Conservation (phyloP, 2,113 vertebrate genomes). For the Atherinomorus stipes region DNA sequence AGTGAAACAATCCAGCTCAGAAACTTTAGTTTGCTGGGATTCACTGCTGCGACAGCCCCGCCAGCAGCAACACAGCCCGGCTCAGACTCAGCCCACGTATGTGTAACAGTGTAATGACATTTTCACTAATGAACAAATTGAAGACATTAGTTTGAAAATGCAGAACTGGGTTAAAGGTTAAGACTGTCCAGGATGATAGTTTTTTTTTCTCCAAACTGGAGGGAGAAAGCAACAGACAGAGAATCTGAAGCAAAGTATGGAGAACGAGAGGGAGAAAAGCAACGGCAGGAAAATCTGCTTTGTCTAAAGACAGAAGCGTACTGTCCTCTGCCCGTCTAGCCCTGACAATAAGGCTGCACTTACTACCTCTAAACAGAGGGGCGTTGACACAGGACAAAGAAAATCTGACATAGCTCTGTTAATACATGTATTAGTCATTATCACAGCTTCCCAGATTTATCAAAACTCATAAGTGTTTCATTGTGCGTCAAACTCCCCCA, state of each 20-base stretch:
- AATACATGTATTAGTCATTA: constrained; percentile 12
- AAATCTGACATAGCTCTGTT: constrained; percentile 32
- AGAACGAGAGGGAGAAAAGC: constrained; percentile 4
- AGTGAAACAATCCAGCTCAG: constrained; percentile 8
- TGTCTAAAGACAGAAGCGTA: constrained; percentile 56
- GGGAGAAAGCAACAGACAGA: background rate
- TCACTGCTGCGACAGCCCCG: background rate
- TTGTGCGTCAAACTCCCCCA: background rate
- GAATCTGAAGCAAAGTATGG: constrained; percentile 39
- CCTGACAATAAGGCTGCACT: constrained; percentile 61
- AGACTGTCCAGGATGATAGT: constrained; percentile 20
- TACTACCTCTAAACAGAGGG: constrained; percentile 23
- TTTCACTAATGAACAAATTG: constrained; percentile 73
- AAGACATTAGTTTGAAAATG: constrained; percentile 70
- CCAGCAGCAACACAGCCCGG: constrained; percentile 27
- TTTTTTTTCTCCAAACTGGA: constrained; percentile 1
- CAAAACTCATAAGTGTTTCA: constrained; percentile 15
- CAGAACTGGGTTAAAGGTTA: constrained; percentile 70
- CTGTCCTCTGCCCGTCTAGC: constrained; percentile 60
- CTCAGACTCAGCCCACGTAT: constrained; percentile 42
- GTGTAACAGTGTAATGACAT: constrained; percentile 70
- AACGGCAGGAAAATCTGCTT: constrained; percentile 33
- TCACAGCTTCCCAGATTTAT: constrained; percentile 17
- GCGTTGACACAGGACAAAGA: constrained; percentile 27
- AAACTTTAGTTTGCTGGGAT: background rate